Evolutionary conservation across 2,113 vertebrate genomes (phyloP), one percentile per base, ranked within the genome.

Genomic region (Toxostoma redivivum): DNA sequence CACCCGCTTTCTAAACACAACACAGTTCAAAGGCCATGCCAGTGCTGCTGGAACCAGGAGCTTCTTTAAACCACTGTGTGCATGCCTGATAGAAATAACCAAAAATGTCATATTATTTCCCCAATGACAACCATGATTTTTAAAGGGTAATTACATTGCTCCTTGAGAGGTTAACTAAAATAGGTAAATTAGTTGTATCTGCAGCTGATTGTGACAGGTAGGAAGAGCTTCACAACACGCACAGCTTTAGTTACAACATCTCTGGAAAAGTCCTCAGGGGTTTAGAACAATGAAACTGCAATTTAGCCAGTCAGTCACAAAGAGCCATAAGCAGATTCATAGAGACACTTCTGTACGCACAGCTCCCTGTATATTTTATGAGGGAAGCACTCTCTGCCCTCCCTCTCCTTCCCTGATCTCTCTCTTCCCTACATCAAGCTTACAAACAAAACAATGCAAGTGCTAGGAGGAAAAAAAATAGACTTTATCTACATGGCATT

Each of bases 281-380:
- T 84, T 94, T 53, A 86, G 57, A 96, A 94, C 95, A 96, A 94
- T 92, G 90, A 95, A 81, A 90, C 82, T 74, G 67, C 93, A 96
- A 97, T 96, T 96, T 95, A 95, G 85, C 82, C 76, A 95, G 92
- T 92, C 88, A 90, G 90, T 95, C 79, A 91, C 95, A 91, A 85
- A 85, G 67, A 95, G 76, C 80, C 82, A 66, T 67, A 93, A 95
- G 90, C 82, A 96, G 92, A 96, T 96, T 95, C 92, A 90, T 0
- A 48, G 72, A 94, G 94, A 92, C 95, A 88, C 79, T 93, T 94
- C 67, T 28, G 61, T 65, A 94, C 0, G 2, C 80, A 53, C 56
- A 56, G 69, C 67, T 66, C 82, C 56, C 40, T 96, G 90, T 94
- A 94, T 96, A 96, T 96, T 96, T 97, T 90, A 96, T 97, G 96